Evolutionary conservation across 1,140 invertebrate species (phyloP), one percentile per base, ranked within the genome.

Genomic region (Pemphigus obesinymphae): DNA sequence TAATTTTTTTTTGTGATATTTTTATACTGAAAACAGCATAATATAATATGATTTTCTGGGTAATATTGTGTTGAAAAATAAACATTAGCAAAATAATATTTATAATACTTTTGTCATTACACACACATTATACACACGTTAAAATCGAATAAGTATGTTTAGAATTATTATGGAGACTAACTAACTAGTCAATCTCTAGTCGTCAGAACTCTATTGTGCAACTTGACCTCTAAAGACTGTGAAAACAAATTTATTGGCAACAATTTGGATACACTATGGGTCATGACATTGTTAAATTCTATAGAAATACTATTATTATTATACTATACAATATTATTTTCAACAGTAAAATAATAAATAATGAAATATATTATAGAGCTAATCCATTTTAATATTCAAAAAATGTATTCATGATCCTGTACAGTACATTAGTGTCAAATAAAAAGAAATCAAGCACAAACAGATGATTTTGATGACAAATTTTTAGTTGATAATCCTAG

Each of bases 171-270:
- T 31, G 43, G 13, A 45, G 15, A 20, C 58, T 31, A 72, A 1
- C 61, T 48, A 82, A 1, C 61, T 48, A 82, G 17, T 40, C 26
- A 40, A 63, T 40, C 37, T 29, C 31, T 23, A 68, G 37, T 48
- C 26, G 40, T 70, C n/a, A 45, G 37, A n/a, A n/a, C 8, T 45
- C n/a, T 45, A 70, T 81, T 61, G 43, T 83, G 76, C 26, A 80
- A 58, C 23, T 10, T 61, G 37, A 43, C 76, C 48, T 66, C 29
- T 68, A 68, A 58, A 78, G 40, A 37, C 58, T 61, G 63, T 17
- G 29, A 78, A 78, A 78, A 78, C 75, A 78, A 58, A 55, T 78
- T 78, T 58, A 78, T 78, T 78, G 48, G 75, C 75, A 78, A 58
- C 50, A 40, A 78, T 55, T 78, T 78, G 34, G 34, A 61, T 78